These are phyloP conservation scores for Ptychodera flava DNA, from an alignment of 35 echinoderm and acorn worm species.

Conservation along the genomic window DNA sequence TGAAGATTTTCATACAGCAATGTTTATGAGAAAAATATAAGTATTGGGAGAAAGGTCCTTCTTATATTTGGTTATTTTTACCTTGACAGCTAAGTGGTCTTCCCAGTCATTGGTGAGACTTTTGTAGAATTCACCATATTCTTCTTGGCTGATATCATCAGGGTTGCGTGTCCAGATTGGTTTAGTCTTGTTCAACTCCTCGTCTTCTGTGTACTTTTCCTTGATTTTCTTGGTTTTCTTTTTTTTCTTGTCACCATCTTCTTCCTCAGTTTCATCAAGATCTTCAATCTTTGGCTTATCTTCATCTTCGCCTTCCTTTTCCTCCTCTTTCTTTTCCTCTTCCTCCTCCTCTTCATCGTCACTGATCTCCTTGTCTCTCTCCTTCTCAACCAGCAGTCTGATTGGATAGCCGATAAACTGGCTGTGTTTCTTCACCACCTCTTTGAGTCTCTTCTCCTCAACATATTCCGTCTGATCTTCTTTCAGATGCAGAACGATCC, in stretches of 20 bases:
- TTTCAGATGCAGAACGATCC: constrained; percentile 72
- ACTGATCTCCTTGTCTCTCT: constrained; percentile 94
- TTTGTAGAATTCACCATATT: constrained; percentile 99
- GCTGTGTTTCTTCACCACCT: constrained; percentile 98
- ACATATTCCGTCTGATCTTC: constrained; percentile 93
- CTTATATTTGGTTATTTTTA: no score
- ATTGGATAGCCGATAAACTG: constrained; percentile 99
- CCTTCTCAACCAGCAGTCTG: constrained; percentile 78
- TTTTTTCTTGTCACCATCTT: constrained; percentile 26
- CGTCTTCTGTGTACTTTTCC: constrained; percentile 97
- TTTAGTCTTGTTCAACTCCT: constrained; percentile 95
- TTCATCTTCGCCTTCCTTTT: constrained; percentile 56
- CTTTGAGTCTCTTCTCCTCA: constrained; percentile 82
- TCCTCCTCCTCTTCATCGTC: constrained; percentile 88
- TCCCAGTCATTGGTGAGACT: constrained; percentile 99
- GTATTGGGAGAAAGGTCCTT: no score
- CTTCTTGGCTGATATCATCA: constrained; percentile 95
- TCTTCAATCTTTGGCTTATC: constrained; percentile 51
- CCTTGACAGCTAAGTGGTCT: constrained; percentile 98
- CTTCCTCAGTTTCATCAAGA: constrained; percentile 79
- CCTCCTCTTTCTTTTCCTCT: constrained; percentile 59
- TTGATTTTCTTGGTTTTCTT: constrained; percentile 55
- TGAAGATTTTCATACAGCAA: no score
- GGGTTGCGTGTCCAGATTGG: constrained; percentile 98
- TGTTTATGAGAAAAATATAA: no score